These are phyloP conservation scores for Ellobius talpinus DNA, from an alignment of 2,113 vertebrate species.

Conservation along the genomic window DNA sequence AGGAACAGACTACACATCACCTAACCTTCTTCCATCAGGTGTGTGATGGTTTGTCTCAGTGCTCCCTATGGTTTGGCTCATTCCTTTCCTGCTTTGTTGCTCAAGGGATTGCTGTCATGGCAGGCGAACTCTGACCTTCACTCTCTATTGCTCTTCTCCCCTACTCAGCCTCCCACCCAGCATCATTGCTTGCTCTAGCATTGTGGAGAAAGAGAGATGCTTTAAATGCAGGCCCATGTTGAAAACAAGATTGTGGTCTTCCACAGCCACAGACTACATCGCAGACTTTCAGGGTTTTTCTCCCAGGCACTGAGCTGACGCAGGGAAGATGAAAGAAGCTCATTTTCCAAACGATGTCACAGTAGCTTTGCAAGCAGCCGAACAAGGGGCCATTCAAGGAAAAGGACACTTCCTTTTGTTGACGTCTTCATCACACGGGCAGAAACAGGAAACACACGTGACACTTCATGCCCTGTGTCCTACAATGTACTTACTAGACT, in stretches of 20 bases:
- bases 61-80: background rate
- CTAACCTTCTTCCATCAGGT: background rate
- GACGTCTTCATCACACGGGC: background rate
- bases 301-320: background rate
- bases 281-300: background rate
- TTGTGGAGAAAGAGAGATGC: background rate
- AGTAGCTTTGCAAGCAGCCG: background rate
- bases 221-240: background rate
- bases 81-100: background rate
- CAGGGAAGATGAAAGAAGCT: background rate
- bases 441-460: background rate
- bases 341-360: background rate
- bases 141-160: background rate
- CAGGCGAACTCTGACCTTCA: background rate
- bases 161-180: background rate
- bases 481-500: background rate
- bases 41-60: background rate
- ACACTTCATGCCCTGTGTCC: background rate
- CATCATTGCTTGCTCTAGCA: background rate
- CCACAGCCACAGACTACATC: background rate
- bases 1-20: background rate
- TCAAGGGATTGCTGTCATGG: background rate
- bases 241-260: background rate
- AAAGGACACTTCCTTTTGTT: background rate
- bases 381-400: background rate